phyloP scores from a whole-genome alignment of 1,140 invertebrate genomes.

The Drosophila biarmipes region DNA sequence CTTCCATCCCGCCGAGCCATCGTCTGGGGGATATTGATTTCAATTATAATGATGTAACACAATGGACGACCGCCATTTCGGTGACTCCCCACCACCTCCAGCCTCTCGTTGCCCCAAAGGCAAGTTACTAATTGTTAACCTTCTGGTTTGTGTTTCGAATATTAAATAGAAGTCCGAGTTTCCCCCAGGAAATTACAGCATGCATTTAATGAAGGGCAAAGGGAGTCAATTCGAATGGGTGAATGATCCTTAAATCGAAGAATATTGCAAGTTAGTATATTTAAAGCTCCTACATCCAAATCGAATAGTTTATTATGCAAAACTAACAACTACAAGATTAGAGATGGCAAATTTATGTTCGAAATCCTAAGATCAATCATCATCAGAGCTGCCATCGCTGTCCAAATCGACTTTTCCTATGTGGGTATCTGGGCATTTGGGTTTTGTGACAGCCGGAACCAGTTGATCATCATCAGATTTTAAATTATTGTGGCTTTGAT shows the following conservation, averaged over 20 bases:
- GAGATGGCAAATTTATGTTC: too few species aligned
- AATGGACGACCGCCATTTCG: slow-evolving; percentile 9
- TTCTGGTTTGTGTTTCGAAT: slow-evolving; percentile 44
- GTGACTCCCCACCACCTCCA: not conserved
- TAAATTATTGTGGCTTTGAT: not conserved
- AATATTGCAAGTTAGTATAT: too few species aligned
- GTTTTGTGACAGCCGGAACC: slow-evolving; percentile 9
- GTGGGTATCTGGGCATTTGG: slow-evolving; percentile 28
- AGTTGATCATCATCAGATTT: slow-evolving; percentile 8
- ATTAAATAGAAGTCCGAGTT: slow-evolving; percentile 38
- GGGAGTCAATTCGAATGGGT: not conserved
- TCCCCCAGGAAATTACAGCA: not conserved
- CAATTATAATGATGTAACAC: slow-evolving; percentile 64
- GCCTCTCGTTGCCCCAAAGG: slow-evolving; percentile 9
- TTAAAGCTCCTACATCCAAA: too few species aligned
- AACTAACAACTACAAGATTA: too few species aligned
- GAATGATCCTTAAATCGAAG: too few species aligned
- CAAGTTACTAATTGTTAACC: slow-evolving; percentile 54
- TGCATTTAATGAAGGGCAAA: not conserved
- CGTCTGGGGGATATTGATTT: slow-evolving; percentile 69
- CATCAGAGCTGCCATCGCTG: slow-evolving; percentile 3
- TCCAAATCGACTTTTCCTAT: slow-evolving; percentile 6
- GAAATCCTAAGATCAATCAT: not conserved
- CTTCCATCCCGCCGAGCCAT: slow-evolving; percentile 3
- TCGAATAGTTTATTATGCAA: not conserved